Evolutionary conservation across 2,113 vertebrate genomes (phyloP).

Genomic region (Parus major): DNA sequence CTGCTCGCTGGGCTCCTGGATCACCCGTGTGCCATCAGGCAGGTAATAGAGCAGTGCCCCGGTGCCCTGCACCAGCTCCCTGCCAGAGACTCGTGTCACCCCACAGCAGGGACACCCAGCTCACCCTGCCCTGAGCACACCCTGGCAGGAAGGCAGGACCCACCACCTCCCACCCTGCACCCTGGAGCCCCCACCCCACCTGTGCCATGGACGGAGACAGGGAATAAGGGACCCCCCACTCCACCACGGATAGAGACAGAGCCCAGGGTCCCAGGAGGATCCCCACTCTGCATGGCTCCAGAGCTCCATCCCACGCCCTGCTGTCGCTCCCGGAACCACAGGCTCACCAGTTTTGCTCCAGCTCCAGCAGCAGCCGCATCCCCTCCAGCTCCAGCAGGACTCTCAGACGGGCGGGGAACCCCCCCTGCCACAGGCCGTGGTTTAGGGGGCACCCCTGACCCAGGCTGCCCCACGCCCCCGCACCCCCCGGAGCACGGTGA

Average conservation of each 20-base stretch:
- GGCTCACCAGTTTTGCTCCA: slow-evolving; percentile 86
- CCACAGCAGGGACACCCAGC: not conserved
- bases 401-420: slow-evolving; percentile 72
- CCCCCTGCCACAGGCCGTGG: slow-evolving; percentile 29
- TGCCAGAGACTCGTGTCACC: not conserved
- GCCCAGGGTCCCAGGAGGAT: not conserved
- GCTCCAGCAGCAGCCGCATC: slow-evolving; percentile 75
- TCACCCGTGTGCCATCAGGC: slow-evolving; percentile 78
- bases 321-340: accelerated
- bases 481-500: accelerated
- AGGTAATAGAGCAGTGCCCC: slow-evolving; percentile 84
- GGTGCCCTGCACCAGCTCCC: slow-evolving; percentile 76
- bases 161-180: not conserved
- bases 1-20: slow-evolving; percentile 64
- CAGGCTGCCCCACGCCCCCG: accelerated
- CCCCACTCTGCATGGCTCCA: not conserved
- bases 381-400: slow-evolving; percentile 80
- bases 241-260: not conserved
- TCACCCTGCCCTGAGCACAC: not conserved
- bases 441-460: not conserved
- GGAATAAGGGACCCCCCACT: not conserved
- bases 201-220: not conserved
- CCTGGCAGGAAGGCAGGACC: accelerated
- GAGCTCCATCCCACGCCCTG: not conserved
- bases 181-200: not conserved